Conservation (phyloP, 2,888 invertebrate genomes). For the Melanostoma scalare region DNA sequence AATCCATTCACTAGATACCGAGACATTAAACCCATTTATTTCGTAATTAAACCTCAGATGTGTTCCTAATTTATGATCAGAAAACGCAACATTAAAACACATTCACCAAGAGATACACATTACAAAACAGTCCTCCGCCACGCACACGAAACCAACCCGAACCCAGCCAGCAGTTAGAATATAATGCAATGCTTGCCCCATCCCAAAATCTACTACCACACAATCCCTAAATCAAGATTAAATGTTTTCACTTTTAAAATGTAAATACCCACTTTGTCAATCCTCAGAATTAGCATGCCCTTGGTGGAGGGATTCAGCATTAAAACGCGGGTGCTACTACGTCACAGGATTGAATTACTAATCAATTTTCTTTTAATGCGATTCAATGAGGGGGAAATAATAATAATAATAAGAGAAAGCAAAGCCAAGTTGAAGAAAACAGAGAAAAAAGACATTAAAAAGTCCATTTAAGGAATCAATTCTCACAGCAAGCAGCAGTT, state of each 20-base stretch:
- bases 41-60: constrained; percentile 62
- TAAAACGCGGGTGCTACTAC: constrained; percentile 37
- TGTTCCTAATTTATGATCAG: constrained; percentile 58
- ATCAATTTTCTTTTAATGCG: constrained; percentile 67
- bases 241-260: constrained; percentile 66
- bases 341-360: constrained; percentile 68
- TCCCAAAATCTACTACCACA: background rate
- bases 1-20: constrained; percentile 40
- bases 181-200: background rate
- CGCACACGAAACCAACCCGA: constrained; percentile 3
- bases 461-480: constrained; percentile 48
- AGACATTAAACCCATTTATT: constrained; percentile 55
- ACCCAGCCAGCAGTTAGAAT: background rate
- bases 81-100: constrained; percentile 53
- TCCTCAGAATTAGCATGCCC: constrained; percentile 55
- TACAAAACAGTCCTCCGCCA: background rate
- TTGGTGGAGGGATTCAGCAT: constrained; percentile 19
- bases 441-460: constrained; percentile 47
- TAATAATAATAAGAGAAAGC: constrained; percentile 62
- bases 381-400: constrained; percentile 63
- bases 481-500: constrained; percentile 46
- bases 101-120: constrained; percentile 16
- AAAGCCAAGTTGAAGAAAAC: constrained; percentile 10
- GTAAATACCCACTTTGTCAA: constrained; percentile 49
- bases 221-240: constrained; percentile 44